Evolutionary conservation across 1,140 invertebrate species (phyloP).

Genomic region (Psilanteris sp.): DNA sequence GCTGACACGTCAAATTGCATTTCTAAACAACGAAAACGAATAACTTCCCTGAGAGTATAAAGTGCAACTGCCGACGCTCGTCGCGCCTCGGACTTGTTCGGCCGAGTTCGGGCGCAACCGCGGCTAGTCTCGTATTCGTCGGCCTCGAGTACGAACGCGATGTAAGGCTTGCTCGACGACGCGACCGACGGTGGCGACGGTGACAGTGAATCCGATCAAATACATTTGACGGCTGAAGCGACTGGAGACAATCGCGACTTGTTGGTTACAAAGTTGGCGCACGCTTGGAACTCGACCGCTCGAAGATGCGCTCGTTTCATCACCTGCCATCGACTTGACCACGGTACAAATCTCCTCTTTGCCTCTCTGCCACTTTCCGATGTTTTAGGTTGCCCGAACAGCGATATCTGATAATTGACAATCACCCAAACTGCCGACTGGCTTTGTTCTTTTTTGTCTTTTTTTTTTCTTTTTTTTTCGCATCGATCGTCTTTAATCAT

Average conservation of each 20-base stretch:
- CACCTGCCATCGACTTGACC: conserved; percentile 20
- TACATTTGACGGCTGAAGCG: neutral
- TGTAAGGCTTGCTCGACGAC: neutral
- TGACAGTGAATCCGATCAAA: no score
- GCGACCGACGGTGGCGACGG: no score
- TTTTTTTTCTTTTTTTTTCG: neutral
- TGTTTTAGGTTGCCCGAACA: neutral
- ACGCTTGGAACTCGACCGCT: neutral
- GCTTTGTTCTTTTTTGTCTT: no score
- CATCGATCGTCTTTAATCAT: no score
- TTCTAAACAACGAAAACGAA: no score
- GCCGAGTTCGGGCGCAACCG: conserved; percentile 4
- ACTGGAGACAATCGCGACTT: neutral
- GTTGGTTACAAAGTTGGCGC: neutral
- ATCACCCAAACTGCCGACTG: no score
- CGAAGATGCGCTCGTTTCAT: conserved; percentile 12
- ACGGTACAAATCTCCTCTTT: conserved; percentile 3
- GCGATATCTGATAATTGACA: no score
- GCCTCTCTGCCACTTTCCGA: neutral
- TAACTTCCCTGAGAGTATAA: no score
- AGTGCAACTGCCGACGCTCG: conserved; percentile 3
- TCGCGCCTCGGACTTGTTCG: conserved; percentile 10
- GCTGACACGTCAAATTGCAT: no score
- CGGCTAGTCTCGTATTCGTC: conserved; percentile 12
- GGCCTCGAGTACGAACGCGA: conserved; percentile 6